phyloP scores from a whole-genome alignment of 2,888 invertebrate species.

The Harpagoxenus sublaevis region DNA sequence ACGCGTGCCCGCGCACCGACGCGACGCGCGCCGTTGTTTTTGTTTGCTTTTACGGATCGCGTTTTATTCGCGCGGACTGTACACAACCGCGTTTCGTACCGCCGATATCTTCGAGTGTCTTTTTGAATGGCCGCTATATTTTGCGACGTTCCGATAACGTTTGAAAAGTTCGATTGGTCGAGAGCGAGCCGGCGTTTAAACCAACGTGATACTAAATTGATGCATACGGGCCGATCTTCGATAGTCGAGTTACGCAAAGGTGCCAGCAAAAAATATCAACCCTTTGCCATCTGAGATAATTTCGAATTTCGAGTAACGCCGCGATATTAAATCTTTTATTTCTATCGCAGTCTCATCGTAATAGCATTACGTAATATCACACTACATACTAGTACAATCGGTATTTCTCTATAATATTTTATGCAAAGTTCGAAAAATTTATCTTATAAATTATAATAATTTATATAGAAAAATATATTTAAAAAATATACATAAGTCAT shows the following conservation, averaged over 20 bases:
- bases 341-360: not conserved
- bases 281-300: slow-evolving; percentile 23
- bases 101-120: slow-evolving; percentile 49
- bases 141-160: slow-evolving; percentile 52
- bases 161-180: slow-evolving; percentile 40
- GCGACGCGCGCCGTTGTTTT: slow-evolving; percentile 56
- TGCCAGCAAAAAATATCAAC: not conserved
- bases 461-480: not conserved
- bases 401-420: not conserved
- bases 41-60: slow-evolving; percentile 46
- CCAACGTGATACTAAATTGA: slow-evolving; percentile 51
- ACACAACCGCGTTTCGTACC: slow-evolving; percentile 43
- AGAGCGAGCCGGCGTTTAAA: slow-evolving; percentile 17
- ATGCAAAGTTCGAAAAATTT: not conserved
- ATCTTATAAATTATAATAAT: not conserved
- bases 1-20: slow-evolving; percentile 57
- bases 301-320: slow-evolving; percentile 13
- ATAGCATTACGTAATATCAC: no score
- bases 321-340: not conserved
- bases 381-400: not conserved
- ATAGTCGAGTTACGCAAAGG: slow-evolving; percentile 12
- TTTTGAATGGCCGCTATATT: slow-evolving; percentile 52
- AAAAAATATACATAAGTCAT: not conserved
- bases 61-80: slow-evolving; percentile 42
- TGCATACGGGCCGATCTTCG: slow-evolving; percentile 1